A percentile compares a stretch with the other conserved stretches of the same genome.
Evolutionary conservation across 1,140 invertebrate genomes (phyloP).

Genomic region (Bombus impatiens): DNA sequence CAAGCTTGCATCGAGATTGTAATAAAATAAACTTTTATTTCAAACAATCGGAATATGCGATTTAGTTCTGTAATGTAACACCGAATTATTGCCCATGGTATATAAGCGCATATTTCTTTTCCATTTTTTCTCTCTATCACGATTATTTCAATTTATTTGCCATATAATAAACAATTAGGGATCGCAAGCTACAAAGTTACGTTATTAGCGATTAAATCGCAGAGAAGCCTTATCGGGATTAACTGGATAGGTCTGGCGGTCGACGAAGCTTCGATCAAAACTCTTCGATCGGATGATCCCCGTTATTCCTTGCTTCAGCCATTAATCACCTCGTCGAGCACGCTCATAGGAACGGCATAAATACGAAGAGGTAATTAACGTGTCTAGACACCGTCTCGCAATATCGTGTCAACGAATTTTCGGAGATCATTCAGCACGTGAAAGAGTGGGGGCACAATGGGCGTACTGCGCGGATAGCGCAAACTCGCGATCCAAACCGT

Average conservation of each 20-base stretch:
- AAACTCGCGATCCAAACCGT: conserved; percentile 25
- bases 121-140: fast-evolving
- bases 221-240: no score
- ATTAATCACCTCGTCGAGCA: conserved; percentile 16
- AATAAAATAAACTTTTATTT: not conserved
- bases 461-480: conserved; percentile 10
- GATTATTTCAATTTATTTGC: no score
- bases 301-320: not conserved
- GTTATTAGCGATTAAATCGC: not conserved
- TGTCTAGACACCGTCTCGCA: conserved; percentile 37
- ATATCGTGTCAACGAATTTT: conserved; percentile 42
- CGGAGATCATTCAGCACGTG: conserved; percentile 19
- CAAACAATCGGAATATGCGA: no score
- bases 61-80: no score
- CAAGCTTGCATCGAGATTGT: not conserved
- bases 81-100: no score
- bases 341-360: not conserved
- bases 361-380: conserved; percentile 39
- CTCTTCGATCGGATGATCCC: not conserved
- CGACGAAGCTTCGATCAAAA: not conserved
- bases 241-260: not conserved
- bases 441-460: not conserved
- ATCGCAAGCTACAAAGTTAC: not conserved
- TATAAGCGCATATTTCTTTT: no score
- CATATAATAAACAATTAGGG: not conserved